A percentile compares a stretch with the other conserved stretches of the same genome.
Conservation (phyloP, 2,113 vertebrate genomes). For the Cettia cetti region DNA sequence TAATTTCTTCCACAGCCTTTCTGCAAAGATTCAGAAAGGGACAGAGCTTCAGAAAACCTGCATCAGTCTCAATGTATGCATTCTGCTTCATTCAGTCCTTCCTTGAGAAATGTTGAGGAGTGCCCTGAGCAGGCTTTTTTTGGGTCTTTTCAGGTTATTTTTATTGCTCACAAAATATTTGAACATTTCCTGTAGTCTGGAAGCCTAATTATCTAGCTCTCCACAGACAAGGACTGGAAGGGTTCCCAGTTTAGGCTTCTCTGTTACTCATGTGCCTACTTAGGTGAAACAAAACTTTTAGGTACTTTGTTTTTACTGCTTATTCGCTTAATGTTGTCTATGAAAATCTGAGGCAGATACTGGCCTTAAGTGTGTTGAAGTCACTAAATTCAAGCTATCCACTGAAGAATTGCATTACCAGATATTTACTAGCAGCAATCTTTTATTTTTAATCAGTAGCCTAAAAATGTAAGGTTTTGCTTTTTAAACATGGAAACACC, state of each 20-base stretch:
- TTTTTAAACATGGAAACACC: not conserved
- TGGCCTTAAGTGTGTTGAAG: not conserved
- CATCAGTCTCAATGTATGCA: accelerated
- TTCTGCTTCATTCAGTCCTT: not conserved
- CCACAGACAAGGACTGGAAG: not conserved
- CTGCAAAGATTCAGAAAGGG: accelerated
- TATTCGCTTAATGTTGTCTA: not conserved
- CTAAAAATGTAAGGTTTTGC: not conserved
- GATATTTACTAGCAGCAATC: not conserved
- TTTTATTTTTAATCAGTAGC: not conserved
- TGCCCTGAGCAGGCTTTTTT: accelerated
- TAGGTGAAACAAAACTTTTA: not conserved
- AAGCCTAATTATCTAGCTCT: not conserved
- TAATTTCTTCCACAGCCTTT: not conserved
- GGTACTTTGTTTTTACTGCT: conserved; percentile 12
- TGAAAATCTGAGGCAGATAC: not conserved
- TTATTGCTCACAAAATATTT: not conserved
- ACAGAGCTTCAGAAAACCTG: not conserved
- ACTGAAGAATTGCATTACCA: not conserved
- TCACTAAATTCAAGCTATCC: not conserved
- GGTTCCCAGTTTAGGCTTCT: not conserved
- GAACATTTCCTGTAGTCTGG: not conserved
- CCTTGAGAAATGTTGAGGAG: not conserved
- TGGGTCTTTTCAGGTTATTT: not conserved
- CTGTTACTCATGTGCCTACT: not conserved